These are phyloP conservation scores for Tipula lateralis DNA, from an alignment of 2,888 invertebrate species.

Conservation along the genomic window DNA sequence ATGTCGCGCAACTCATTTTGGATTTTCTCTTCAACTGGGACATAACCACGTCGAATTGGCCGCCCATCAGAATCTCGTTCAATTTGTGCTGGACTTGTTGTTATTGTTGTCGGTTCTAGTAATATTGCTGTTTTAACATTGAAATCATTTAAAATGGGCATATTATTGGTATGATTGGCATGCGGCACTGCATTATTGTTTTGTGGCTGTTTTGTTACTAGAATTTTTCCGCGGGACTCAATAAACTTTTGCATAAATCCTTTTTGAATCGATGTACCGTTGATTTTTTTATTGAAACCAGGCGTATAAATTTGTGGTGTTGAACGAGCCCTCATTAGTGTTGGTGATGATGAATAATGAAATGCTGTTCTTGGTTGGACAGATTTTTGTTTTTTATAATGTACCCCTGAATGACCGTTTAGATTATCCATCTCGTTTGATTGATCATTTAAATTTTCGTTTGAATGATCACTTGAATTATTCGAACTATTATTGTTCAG, in stretches of 20 bases:
- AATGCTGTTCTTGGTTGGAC: constrained; percentile 39
- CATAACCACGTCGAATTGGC: constrained; percentile 68
- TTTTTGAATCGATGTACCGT: constrained; percentile 61
- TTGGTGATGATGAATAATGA: constrained; percentile 36
- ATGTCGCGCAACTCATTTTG: constrained; percentile 80
- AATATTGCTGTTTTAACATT: constrained; percentile 37
- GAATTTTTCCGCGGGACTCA: constrained; percentile 69
- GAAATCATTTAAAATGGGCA: constrained; percentile 1
- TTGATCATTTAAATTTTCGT: constrained; percentile 41
- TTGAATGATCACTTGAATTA: constrained; percentile 34
- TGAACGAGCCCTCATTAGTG: constrained; percentile 44
- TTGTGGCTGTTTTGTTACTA: constrained; percentile 38
- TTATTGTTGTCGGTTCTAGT: constrained; percentile 42
- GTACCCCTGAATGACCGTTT: constrained; percentile 40
- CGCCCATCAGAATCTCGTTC: constrained; percentile 58
- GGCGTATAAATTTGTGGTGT: constrained; percentile 42
- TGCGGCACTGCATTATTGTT: neutral
- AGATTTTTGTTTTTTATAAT: constrained; percentile 30
- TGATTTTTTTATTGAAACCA: constrained; percentile 54
- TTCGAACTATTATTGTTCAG: neutral
- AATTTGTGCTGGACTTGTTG: constrained; percentile 49
- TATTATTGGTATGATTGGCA: constrained; percentile 32
- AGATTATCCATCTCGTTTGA: constrained; percentile 32
- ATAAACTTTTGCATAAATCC: constrained; percentile 84
- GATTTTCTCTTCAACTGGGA: constrained; percentile 84